Conservation (phyloP, 2,113 vertebrate genomes). For the Cavia aperea region DNA sequence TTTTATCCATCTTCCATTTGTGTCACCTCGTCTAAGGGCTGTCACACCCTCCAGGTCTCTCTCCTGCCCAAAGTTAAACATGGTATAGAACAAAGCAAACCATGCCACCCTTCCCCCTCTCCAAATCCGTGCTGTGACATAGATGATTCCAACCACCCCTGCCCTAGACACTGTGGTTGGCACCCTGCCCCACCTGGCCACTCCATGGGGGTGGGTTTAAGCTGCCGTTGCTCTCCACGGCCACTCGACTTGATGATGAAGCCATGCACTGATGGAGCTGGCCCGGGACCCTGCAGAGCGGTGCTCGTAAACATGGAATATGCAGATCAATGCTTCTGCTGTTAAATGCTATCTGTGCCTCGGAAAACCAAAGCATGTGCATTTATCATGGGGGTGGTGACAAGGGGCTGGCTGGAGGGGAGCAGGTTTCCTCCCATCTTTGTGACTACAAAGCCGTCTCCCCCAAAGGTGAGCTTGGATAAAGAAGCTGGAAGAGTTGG, state of each 20-base stretch:
- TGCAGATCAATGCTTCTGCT: constrained; percentile 31
- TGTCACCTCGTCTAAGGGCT: neutral
- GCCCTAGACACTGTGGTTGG: neutral
- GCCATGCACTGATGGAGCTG: neutral
- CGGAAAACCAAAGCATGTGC: neutral
- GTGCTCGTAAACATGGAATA: neutral
- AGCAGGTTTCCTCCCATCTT: neutral
- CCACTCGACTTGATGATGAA: neutral
- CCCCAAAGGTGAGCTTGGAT: neutral
- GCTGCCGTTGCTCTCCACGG: neutral
- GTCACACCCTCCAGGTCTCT: neutral
- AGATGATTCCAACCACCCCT: neutral
- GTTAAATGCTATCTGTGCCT: neutral
- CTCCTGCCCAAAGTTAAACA: neutral
- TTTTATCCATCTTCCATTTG: neutral
- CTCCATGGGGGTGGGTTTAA: neutral
- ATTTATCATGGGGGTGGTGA: neutral
- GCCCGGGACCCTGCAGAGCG: neutral
- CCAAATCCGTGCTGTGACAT: neutral
- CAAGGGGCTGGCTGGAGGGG: neutral
- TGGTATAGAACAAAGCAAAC: neutral
- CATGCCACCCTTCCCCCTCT: neutral
- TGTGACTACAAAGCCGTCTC: neutral
- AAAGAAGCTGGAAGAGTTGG: neutral
- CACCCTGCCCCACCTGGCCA: neutral